These are phyloP conservation scores for Pollimyrus isidori DNA, from an alignment of 2,113 vertebrate genomes.

Conservation along the genomic window DNA sequence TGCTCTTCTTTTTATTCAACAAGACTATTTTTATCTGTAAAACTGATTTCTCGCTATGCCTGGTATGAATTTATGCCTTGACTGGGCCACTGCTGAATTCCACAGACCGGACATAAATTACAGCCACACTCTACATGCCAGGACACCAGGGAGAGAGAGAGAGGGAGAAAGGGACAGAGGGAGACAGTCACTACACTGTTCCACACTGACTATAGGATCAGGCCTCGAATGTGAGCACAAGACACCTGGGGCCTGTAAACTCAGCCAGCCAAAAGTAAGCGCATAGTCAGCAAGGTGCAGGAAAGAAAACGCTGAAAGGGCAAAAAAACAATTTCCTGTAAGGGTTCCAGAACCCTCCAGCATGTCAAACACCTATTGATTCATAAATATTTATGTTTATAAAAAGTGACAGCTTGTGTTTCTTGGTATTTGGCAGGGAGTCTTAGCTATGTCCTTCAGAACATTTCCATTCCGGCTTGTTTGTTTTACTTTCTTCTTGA, in stretches of 20 bases:
- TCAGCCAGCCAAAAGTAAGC: background rate
- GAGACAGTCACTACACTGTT: slow-evolving; percentile 23
- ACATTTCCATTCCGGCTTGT: background rate
- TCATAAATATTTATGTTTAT: slow-evolving; percentile 22
- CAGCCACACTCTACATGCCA: slow-evolving; percentile 19
- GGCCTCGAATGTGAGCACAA: slow-evolving; percentile 10
- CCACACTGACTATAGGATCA: slow-evolving; percentile 14
- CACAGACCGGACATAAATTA: slow-evolving; percentile 48
- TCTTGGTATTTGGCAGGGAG: slow-evolving; percentile 3
- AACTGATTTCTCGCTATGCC: slow-evolving; percentile 51
- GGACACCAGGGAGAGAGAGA: slow-evolving; percentile 21
- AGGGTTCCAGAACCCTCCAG: background rate
- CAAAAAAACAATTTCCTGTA: slow-evolving; percentile 1
- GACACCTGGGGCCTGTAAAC: slow-evolving; percentile 3
- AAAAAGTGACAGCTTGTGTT: slow-evolving; percentile 5
- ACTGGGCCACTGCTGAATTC: slow-evolving; percentile 43
- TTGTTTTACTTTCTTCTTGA: slow-evolving; percentile 1
- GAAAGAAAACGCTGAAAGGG: background rate
- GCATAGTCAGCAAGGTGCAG: slow-evolving; percentile 7
- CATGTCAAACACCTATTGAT: slow-evolving; percentile 21
- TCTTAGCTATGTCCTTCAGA: background rate
- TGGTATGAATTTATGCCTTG: slow-evolving; percentile 54
- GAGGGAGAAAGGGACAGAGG: background rate
- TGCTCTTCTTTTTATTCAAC: slow-evolving; percentile 35
- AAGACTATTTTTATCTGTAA: slow-evolving; percentile 31